phyloP scores from a whole-genome alignment of 2,113 vertebrate species.

The Indri indri region DNA sequence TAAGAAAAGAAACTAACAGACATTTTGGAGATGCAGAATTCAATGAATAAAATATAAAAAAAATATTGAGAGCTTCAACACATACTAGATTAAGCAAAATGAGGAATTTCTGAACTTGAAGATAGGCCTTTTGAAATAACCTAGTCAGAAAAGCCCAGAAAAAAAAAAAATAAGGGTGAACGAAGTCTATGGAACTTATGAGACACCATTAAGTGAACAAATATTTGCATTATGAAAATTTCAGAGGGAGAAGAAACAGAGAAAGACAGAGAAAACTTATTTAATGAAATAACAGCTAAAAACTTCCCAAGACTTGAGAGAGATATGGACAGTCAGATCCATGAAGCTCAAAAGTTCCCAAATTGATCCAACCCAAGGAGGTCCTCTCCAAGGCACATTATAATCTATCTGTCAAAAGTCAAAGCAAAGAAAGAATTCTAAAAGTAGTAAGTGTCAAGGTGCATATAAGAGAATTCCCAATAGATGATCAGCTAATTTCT shows the following conservation, averaged over 20 bases:
- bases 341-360: background rate
- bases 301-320: background rate
- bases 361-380: background rate
- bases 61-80: background rate
- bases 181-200: background rate
- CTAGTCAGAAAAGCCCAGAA: background rate
- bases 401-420: background rate
- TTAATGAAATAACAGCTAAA: background rate
- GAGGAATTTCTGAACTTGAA: background rate
- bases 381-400: background rate
- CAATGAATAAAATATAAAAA: background rate
- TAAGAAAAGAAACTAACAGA: background rate
- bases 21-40: background rate
- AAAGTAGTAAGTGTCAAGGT: background rate
- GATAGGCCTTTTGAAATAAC: background rate
- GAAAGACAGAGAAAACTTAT: background rate
- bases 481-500: background rate
- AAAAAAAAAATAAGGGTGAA: background rate
- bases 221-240: background rate
- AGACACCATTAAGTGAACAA: background rate
- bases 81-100: background rate
- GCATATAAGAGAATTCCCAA: background rate
- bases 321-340: background rate
- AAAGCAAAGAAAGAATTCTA: background rate
- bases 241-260: background rate